Percentiles rank a stretch among this genome's conserved stretches.
Conservation (phyloP, 2,113 vertebrate species). For the Spermophilus dauricus region DNA sequence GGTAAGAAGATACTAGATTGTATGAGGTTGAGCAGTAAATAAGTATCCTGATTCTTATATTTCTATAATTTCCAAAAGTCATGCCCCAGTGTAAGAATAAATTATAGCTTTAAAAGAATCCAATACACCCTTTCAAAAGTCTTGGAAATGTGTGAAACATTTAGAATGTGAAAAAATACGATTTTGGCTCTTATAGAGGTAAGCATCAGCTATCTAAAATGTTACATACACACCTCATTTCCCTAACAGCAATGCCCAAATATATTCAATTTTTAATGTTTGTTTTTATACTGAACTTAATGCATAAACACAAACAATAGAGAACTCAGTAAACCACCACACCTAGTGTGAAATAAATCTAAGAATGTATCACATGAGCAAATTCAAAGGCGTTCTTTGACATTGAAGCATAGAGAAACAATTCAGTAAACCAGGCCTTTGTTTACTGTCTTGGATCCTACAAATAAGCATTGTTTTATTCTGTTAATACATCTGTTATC, state of each 20-base stretch:
- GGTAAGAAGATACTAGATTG: background rate
- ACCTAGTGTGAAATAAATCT: constrained; percentile 80
- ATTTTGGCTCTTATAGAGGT: background rate
- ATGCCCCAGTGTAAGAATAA: background rate
- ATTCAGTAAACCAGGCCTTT: no score
- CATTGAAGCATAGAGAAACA: no score
- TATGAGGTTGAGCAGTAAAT: background rate
- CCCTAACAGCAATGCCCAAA: background rate
- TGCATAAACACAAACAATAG: constrained; percentile 85
- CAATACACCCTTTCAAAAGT: background rate
- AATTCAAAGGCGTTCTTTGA: no score
- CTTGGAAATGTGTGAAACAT: background rate
- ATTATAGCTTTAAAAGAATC: background rate
- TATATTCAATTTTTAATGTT: background rate
- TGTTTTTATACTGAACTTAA: constrained; percentile 83
- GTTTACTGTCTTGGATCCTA: no score
- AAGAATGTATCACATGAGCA: no score
- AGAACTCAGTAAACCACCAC: constrained; percentile 85
- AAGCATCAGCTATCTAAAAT: background rate
- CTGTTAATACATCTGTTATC: no score
- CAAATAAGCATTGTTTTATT: no score
- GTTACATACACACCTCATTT: background rate
- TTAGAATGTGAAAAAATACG: background rate
- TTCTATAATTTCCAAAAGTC: background rate
- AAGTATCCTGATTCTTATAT: background rate